Percentiles rank a stretch among this genome's conserved stretches.
Conservation (phyloP, 2,113 vertebrate genomes). For the Alectura lathami region DNA sequence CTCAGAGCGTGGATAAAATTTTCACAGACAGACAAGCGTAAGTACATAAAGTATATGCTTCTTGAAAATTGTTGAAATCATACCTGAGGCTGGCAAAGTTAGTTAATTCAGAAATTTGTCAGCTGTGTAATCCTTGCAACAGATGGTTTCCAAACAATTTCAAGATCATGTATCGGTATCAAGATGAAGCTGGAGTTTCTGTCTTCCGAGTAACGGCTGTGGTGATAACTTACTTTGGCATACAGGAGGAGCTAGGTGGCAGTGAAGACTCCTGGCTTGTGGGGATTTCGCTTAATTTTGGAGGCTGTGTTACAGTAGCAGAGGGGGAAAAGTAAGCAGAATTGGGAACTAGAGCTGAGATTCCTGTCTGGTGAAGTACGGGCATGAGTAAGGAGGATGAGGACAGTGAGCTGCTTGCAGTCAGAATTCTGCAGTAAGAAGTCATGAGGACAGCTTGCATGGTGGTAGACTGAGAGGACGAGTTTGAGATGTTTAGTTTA, state of each 20-base stretch:
- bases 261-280: not conserved
- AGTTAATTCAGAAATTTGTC: not conserved
- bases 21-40: constrained; percentile 93
- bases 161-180: fast-evolving
- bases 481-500: not conserved
- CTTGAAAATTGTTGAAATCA: not conserved
- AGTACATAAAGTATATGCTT: constrained; percentile 67
- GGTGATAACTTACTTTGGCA: not conserved
- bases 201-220: not conserved
- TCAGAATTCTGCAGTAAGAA: not conserved
- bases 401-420: not conserved
- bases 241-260: not conserved
- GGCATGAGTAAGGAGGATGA: not conserved
- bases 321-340: not conserved
- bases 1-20: constrained; percentile 88
- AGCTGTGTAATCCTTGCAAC: not conserved
- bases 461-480: not conserved
- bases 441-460: not conserved
- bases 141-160: not conserved
- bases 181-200: not conserved
- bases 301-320: not conserved
- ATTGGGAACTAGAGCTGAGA: not conserved
- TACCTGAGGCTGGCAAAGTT: not conserved
- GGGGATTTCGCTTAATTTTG: not conserved
- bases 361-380: not conserved